phyloP scores from a whole-genome alignment of 2,113 vertebrate genomes.

The Garra rufa region DNA sequence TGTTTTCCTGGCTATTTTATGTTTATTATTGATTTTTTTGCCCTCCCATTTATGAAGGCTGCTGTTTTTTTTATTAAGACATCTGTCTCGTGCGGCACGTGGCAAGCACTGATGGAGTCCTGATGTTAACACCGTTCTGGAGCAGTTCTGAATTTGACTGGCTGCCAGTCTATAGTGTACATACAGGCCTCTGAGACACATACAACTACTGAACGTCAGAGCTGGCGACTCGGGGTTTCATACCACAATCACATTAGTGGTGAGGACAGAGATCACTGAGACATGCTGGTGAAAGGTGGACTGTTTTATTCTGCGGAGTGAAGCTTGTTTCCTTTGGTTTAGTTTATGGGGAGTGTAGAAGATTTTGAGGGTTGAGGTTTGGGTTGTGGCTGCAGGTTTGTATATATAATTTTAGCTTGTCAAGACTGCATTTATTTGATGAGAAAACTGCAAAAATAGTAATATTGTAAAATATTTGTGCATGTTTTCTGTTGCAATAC shows the following conservation, averaged over 20 bases:
- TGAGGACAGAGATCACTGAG: neutral
- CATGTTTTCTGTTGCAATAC: neutral
- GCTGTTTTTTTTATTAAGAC: conserved; percentile 33
- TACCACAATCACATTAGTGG: conserved; percentile 44
- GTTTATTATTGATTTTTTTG: conserved; percentile 28
- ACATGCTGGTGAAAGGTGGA: neutral
- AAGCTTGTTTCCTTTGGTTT: conserved; percentile 4
- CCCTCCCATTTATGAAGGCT: conserved; percentile 7
- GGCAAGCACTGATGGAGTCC: neutral
- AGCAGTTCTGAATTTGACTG: neutral
- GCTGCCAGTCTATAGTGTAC: conserved; percentile 3
- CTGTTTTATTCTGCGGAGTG: neutral
- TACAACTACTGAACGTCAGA: conserved; percentile 3
- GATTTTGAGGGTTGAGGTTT: neutral
- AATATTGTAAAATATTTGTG: neutral
- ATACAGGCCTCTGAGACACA: conserved; percentile 16
- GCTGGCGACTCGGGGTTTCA: neutral
- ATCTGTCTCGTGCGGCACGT: neutral
- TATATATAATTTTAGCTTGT: neutral
- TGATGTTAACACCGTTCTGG: conserved; percentile 21
- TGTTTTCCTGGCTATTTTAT: conserved; percentile 23
- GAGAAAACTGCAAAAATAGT: neutral
- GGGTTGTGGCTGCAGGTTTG: neutral
- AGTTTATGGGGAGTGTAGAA: neutral
- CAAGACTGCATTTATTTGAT: neutral